phyloP scores from a whole-genome alignment of 2,113 vertebrate species.

The Dendrocopos noguchii region DNA sequence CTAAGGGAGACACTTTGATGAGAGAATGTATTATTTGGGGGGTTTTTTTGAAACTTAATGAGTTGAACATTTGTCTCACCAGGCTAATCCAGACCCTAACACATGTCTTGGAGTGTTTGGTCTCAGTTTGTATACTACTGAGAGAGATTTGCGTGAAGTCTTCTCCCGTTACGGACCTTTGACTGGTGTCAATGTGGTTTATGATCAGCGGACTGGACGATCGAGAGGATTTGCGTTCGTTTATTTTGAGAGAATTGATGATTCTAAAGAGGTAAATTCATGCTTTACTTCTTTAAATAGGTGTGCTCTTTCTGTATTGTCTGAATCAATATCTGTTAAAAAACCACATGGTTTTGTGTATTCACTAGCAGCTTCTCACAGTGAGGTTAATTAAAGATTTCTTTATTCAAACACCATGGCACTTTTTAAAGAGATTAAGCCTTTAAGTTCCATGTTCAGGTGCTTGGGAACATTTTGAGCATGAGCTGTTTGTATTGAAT shows the following conservation, averaged over 20 bases:
- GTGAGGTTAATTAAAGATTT: not conserved
- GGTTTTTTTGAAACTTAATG: not conserved
- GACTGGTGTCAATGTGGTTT: slow-evolving; percentile 92
- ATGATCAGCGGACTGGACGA: slow-evolving; percentile 92
- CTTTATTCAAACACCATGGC: not conserved
- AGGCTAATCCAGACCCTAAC: slow-evolving; percentile 95
- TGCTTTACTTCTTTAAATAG: not conserved
- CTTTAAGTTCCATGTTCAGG: not conserved
- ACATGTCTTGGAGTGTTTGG: slow-evolving; percentile 94
- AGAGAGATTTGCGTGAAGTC: slow-evolving; percentile 91
- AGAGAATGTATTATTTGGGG: not conserved
- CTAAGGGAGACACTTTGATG: not conserved
- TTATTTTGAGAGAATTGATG: slow-evolving; percentile 92
- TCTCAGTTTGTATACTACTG: slow-evolving; percentile 93
- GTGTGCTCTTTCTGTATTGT: not conserved
- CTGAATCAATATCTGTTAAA: not conserved
- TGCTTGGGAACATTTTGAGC: not conserved
- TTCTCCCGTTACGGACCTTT: slow-evolving; percentile 93
- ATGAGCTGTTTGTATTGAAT: not conserved
- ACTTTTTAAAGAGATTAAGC: not conserved
- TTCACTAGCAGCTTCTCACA: not conserved
- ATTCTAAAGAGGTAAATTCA: slow-evolving; percentile 90
- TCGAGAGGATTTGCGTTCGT: slow-evolving; percentile 94
- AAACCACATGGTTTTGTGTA: not conserved
- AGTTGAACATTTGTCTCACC: slow-evolving; percentile 24